Percentiles rank a stretch among this genome's conserved stretches.
phyloP scores from a whole-genome alignment of 2,888 invertebrate species.

The Chloroclystis v-ata region DNA sequence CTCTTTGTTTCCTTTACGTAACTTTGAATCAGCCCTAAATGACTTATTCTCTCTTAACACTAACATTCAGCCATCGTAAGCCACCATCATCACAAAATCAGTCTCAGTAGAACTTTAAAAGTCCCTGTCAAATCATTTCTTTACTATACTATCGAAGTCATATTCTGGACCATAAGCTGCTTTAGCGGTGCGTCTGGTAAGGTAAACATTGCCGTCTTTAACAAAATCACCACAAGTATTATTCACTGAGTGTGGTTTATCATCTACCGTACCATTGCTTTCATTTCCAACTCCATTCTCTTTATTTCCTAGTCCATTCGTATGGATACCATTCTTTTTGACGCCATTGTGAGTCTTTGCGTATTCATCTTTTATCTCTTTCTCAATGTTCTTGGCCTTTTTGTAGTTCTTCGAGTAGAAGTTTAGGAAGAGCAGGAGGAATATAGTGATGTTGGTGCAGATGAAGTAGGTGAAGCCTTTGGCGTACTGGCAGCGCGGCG shows the following conservation, averaged over 20 bases:
- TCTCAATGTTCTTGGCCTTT: slow-evolving; percentile 42
- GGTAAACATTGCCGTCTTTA: slow-evolving; percentile 54
- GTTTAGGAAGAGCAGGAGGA: slow-evolving; percentile 81
- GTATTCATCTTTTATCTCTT: slow-evolving; percentile 41
- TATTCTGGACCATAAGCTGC: slow-evolving; percentile 50
- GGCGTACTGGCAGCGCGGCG: slow-evolving; percentile 80
- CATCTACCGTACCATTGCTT: slow-evolving; percentile 46
- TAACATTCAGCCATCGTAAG: slow-evolving; percentile 42
- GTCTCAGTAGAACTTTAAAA: slow-evolving; percentile 63
- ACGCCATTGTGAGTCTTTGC: slow-evolving; percentile 40
- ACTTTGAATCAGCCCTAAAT: slow-evolving; percentile 35
- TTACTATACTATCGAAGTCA: slow-evolving; percentile 60
- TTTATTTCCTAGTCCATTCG: slow-evolving; percentile 37
- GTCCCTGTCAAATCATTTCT: slow-evolving; percentile 61
- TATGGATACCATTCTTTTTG: slow-evolving; percentile 36
- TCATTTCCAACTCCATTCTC: slow-evolving; percentile 35
- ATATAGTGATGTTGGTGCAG: slow-evolving; percentile 77
- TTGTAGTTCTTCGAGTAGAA: slow-evolving; percentile 81
- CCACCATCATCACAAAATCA: slow-evolving; percentile 68
- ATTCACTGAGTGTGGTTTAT: slow-evolving; percentile 53
- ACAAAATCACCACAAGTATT: slow-evolving; percentile 57
- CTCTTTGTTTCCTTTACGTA: slow-evolving; percentile 31
- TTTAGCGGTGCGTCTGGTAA: slow-evolving; percentile 60
- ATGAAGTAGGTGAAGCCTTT: slow-evolving; percentile 75
- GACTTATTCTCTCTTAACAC: slow-evolving; percentile 41